Conservation (phyloP, 1,140 invertebrate species). For the Trichonephila clavipes region DNA sequence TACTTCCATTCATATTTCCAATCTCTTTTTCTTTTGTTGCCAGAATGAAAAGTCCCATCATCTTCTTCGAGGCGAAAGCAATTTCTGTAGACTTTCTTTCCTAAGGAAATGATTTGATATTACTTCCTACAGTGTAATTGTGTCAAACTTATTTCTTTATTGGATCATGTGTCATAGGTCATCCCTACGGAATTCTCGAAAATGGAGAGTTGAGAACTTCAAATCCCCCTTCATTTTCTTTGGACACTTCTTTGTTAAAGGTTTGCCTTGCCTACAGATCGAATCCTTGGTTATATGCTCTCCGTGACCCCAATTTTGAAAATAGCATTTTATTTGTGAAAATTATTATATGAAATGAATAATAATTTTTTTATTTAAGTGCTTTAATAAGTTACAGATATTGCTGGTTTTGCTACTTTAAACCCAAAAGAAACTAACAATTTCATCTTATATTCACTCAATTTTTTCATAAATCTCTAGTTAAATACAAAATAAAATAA, state of each 20-base stretch:
- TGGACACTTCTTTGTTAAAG: not conserved
- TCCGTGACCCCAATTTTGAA: not conserved
- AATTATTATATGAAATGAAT: too few relatives aligned
- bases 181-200: not conserved
- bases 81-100: not conserved
- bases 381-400: too few relatives aligned
- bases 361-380: too few relatives aligned
- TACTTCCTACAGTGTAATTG: slow-evolving; percentile 44
- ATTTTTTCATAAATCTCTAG: too few relatives aligned
- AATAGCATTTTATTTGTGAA: not conserved
- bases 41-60: slow-evolving; percentile 1
- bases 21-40: not conserved
- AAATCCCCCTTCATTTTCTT: not conserved
- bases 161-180: not conserved
- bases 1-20: not conserved
- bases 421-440: too few relatives aligned
- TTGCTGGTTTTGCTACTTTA: too few relatives aligned
- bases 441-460: too few relatives aligned
- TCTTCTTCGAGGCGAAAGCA: not conserved
- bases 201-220: not conserved
- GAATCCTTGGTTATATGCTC: not conserved
- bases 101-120: slow-evolving; percentile 44
- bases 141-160: slow-evolving; percentile 26
- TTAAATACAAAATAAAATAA: too few relatives aligned
- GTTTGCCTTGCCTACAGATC: not conserved